These are phyloP conservation scores for Pseudococcus viburni DNA, from an alignment of 2,888 invertebrate genomes.

Conservation along the genomic window DNA sequence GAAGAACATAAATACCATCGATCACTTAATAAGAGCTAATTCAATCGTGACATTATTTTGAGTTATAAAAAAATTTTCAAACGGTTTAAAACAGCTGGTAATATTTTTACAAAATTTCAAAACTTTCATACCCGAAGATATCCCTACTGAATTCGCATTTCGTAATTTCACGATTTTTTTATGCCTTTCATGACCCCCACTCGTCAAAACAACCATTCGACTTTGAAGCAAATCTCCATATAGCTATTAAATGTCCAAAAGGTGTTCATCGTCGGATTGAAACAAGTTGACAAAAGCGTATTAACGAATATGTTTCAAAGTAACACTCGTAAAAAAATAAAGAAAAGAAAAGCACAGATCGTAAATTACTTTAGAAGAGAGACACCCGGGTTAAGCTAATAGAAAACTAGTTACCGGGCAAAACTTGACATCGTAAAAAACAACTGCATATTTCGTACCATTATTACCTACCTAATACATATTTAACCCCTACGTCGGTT, in stretches of 20 bases:
- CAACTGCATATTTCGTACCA: neutral
- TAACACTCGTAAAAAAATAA: neutral
- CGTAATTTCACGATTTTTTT: too few relatives aligned
- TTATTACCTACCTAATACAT: constrained; percentile 19
- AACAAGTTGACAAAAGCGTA: constrained; percentile 28
- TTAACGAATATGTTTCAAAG: constrained; percentile 39
- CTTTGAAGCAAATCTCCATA: neutral
- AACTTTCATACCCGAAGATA: too few relatives aligned
- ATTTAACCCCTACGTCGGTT: constrained; percentile 7
- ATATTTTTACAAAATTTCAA: too few relatives aligned
- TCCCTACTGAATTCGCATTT: too few relatives aligned
- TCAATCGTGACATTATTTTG: too few relatives aligned
- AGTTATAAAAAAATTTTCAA: too few relatives aligned
- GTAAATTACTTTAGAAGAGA: neutral
- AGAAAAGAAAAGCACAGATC: neutral
- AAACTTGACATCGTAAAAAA: constrained; percentile 45
- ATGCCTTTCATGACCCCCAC: neutral
- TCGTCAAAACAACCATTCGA: neutral
- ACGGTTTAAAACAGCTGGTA: too few relatives aligned
- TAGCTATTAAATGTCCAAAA: neutral
- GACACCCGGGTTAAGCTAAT: neutral
- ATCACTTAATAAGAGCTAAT: too few relatives aligned
- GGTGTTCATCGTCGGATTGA: neutral
- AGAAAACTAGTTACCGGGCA: constrained; percentile 27
- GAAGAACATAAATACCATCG: too few relatives aligned